A percentile compares a stretch with the other conserved stretches of the same genome.
These are phyloP conservation scores for Hemicentrotus pulcherrimus DNA, from an alignment of 35 echinoderm and acorn worm genomes.

Conservation along the genomic window DNA sequence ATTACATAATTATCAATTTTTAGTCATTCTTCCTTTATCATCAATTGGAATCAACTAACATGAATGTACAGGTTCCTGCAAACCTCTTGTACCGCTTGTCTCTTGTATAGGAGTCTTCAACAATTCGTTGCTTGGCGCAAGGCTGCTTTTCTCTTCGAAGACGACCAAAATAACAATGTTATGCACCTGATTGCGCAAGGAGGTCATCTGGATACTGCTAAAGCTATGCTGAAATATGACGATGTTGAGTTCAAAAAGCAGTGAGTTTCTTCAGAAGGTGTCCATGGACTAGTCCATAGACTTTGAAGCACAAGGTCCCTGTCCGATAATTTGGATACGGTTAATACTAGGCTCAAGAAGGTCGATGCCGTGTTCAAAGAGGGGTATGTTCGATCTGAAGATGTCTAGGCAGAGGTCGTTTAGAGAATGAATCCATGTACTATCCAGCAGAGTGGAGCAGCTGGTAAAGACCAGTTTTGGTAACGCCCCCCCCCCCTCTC, in stretches of 20 bases:
- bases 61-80: background rate
- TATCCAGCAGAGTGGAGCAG: no score
- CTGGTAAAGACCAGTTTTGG: no score
- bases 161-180: background rate
- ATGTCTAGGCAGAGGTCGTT: no score
- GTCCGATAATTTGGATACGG: no score
- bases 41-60: background rate
- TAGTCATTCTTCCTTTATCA: background rate
- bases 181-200: conserved; percentile 28
- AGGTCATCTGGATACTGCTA: conserved; percentile 13
- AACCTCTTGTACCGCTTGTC: background rate
- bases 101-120: background rate
- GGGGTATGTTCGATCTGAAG: no score
- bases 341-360: no score
- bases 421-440: no score
- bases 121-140: background rate
- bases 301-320: no score
- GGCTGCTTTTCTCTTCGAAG: background rate
- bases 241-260: background rate
- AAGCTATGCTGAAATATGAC: background rate
- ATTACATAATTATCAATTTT: no score
- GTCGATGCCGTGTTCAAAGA: no score
- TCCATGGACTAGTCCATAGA: no score
- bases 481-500: no score
- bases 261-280: background rate